These are phyloP conservation scores for Lymantria monacha DNA, from an alignment of 2,888 invertebrate species.

Conservation along the genomic window DNA sequence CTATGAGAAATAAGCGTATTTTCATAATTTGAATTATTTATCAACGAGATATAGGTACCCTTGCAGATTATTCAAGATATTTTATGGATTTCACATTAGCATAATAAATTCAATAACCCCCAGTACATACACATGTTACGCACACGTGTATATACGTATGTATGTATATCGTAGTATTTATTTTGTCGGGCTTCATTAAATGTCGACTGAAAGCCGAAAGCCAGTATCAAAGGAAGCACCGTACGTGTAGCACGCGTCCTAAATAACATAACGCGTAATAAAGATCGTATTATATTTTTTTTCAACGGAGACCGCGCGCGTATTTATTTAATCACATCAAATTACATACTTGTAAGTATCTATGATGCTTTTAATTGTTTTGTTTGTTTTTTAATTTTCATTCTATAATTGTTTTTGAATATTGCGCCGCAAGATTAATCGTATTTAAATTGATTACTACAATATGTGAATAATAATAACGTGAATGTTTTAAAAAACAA, in stretches of 20 bases:
- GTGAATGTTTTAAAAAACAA: not conserved
- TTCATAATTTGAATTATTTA: no score
- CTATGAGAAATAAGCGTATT: no score
- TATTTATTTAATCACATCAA: conserved; percentile 27
- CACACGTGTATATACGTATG: conserved; percentile 10
- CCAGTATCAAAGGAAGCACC: conserved; percentile 33
- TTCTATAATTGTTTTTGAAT: conserved; percentile 14
- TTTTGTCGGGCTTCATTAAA: conserved; percentile 30
- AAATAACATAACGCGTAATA: conserved; percentile 21
- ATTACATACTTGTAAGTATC: conserved; percentile 30
- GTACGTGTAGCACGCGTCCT: conserved; percentile 32
- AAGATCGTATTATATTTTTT: conserved; percentile 19
- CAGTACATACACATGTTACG: not conserved
- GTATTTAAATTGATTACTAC: conserved; percentile 24
- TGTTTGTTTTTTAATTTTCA: not conserved
- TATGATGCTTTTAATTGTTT: conserved; percentile 1
- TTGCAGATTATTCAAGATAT: not conserved
- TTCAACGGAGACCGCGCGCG: conserved; percentile 33
- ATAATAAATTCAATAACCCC: conserved; percentile 8
- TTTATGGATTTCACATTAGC: conserved; percentile 5
- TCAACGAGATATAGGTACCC: no score
- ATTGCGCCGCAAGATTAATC: conserved; percentile 24
- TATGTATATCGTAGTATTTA: conserved; percentile 4
- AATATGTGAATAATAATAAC: conserved; percentile 3
- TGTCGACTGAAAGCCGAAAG: not conserved